Evolutionary conservation across 1,140 invertebrate genomes (phyloP), one percentile per base, ranked within the genome.

Genomic region (Goniozus legneri): DNA sequence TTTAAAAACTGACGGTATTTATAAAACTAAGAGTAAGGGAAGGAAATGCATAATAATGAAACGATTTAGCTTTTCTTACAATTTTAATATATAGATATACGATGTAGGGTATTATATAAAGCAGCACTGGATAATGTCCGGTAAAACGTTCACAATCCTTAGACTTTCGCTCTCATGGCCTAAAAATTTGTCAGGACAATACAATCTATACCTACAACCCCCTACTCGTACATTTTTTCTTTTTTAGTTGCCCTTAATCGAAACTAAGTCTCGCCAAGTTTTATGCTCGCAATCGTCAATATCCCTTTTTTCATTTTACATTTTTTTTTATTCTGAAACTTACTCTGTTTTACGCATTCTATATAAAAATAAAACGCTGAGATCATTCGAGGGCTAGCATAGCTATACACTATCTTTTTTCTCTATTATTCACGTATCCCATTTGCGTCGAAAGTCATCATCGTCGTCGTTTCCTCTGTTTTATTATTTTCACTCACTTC

Each of bases 311-410:
- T 27, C 10, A 10, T 51, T 54, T 54, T 38, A 31, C 20, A 38
- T 24, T 30, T 40, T 27, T 32, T 42, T 50, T 42, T 53, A 41
- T 50, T 53, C 41, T 55, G 47, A 54, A 52, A 61, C 61, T 56
- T 58, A 56, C 60, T 32, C 54, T 46, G 54, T 56, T 64, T 60
- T 65, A 57, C 58, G 62, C 60, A 58, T 52, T 66, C 63, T 70
- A 65, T 67, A 70, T 62, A 75, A 75, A 75, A 73, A 75, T 72
- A 73, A 75, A 73, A 73, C 48, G 58, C 54, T 64, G 64, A 69
- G 63, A 68, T 67, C 67, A 64, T 66, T 59, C 60, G 55, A 63
- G 50, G 52, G 56, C 56, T 64, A 55, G 55, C 52, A 60, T 58
- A 69, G 22, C 54, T 61, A 62, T 58, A 61, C 53, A 65, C 44